Evolutionary conservation across 2,113 vertebrate species (phyloP).

Genomic region (Stercorarius parasiticus): DNA sequence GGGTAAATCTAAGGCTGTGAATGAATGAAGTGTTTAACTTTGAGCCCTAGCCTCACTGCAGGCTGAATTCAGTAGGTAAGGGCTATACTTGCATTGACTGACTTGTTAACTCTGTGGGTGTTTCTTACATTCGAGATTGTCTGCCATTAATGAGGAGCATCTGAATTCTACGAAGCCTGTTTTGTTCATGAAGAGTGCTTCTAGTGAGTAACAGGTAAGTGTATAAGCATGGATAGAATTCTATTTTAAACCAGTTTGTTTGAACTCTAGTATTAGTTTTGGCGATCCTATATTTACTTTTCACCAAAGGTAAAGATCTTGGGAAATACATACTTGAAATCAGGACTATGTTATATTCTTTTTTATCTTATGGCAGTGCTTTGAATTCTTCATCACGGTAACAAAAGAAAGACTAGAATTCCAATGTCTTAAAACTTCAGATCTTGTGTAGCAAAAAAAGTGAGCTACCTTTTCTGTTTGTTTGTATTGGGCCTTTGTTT

Average conservation of each 20-base stretch:
- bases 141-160: neutral
- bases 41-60: neutral
- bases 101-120: neutral
- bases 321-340: conserved; percentile 7
- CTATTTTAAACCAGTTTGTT: neutral
- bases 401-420: neutral
- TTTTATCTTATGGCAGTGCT: neutral
- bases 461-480: neutral
- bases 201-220: neutral
- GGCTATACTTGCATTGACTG: neutral
- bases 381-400: neutral
- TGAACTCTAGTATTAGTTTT: neutral
- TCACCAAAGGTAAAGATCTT: neutral
- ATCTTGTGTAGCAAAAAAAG: neutral
- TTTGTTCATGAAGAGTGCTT: neutral
- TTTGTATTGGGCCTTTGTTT: neutral
- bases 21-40: conserved; percentile 4
- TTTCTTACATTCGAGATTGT: conserved; percentile 38
- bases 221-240: neutral
- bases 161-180: conserved; percentile 4
- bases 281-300: conserved; percentile 7
- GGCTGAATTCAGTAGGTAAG: neutral
- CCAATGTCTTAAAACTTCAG: neutral
- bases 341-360: neutral
- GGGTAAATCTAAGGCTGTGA: conserved; percentile 10